A percentile compares a stretch with the other conserved stretches of the same genome.
Conservation (phyloP, 2,797 vertebrate species). For the Aphelocoma californica region DNA sequence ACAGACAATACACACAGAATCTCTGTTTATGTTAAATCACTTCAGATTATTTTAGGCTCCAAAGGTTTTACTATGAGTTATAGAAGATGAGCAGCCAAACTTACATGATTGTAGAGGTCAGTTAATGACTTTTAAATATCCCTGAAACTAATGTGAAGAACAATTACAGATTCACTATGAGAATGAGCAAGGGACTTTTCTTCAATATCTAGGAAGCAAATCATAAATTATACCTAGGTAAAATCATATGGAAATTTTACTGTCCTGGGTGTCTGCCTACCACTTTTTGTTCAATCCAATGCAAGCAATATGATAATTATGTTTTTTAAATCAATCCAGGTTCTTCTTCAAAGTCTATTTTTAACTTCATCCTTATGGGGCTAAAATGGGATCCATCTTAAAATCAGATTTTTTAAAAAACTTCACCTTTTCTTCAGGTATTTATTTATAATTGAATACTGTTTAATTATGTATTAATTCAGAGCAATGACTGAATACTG, state of each 20-base stretch:
- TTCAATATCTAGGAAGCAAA: background rate
- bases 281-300: background rate
- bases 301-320: background rate
- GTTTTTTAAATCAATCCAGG: background rate
- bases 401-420: background rate
- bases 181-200: background rate
- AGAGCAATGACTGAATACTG: background rate
- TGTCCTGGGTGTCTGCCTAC: background rate
- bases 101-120: background rate
- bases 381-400: background rate
- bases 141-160: background rate
- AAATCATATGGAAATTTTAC: background rate
- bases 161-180: background rate
- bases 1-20: background rate
- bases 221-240: background rate
- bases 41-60: background rate
- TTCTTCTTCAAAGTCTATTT: background rate
- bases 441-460: background rate
- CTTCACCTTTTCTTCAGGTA: background rate
- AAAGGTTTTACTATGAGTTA: conserved; percentile 12
- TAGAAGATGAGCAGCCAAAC: background rate
- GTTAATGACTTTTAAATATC: background rate
- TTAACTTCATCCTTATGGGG: background rate
- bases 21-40: background rate
- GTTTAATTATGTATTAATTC: background rate